Evolutionary conservation across 1,140 invertebrate species (phyloP), one percentile per base, ranked within the genome.

Genomic region (Maniola jurtina): DNA sequence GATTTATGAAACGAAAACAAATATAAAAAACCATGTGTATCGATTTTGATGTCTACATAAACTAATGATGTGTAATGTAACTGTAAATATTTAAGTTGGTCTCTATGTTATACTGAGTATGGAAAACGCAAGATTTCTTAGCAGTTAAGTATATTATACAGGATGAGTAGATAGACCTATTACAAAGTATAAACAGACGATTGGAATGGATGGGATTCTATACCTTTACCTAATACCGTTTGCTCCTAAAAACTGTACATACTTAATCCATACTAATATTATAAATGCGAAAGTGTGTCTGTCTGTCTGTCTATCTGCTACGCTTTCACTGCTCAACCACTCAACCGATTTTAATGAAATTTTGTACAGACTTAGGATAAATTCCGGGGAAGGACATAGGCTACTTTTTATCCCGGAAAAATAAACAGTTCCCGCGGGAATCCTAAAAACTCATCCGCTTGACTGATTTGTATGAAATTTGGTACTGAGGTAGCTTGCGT

Each of bases 101-200:
- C 9, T 52, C 16, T n/a, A 52, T 8, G 15, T 25, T 8, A n/a
- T n/a, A 15, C 5, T 52, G 14, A 2, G 16, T 14, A 16, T 25
- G 16, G 10, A 15, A 16, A 2, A 52, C 48, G 48, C 47, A 52
- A 52, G 60, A 13, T 61, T 45, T 45, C 38, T 38, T 6, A 38
- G 38, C n/a, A 6, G 13, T 11, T 13, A n/a, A n/a, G n/a, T 45
- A 45, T 45, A 11, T 13, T 45, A 6, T 45, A 45, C 10, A 45
- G 35, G 36, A 52, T 33, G 36, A 52, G 60, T 52, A 50, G 48
- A 47, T 16, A 61, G 34, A 10, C 7, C 15, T 10, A 52, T 61
- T 61, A 50, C 42, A 61, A 61, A 61, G 42, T 61, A 61, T 50
- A 61, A 61, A 50, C 45, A 50, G 47, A 35, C 47, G 33, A 48